phyloP scores from a whole-genome alignment of 2,797 vertebrate species.

The Anas flavirostris region DNA sequence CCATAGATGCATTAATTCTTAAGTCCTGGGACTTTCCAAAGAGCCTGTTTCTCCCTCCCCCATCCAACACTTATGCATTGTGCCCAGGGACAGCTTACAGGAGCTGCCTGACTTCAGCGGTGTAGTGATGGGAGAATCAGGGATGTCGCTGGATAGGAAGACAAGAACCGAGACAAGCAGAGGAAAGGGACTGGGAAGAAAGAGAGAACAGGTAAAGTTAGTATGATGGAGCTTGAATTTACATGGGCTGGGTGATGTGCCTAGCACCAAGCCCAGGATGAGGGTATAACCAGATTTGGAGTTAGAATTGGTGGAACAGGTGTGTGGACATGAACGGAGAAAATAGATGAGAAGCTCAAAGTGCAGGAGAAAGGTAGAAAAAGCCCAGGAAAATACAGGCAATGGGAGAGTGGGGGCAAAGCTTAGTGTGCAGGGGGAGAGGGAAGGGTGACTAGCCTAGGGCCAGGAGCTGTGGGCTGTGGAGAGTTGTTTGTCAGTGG shows the following conservation, averaged over 20 bases:
- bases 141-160: not conserved
- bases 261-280: not conserved
- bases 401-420: not conserved
- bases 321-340: not conserved
- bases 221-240: not conserved
- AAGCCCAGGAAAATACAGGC: not conserved
- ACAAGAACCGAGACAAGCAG: not conserved
- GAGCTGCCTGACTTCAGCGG: not conserved
- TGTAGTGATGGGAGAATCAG: not conserved
- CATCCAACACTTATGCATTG: not conserved
- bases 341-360: not conserved
- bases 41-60: not conserved
- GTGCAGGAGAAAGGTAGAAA: not conserved
- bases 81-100: not conserved
- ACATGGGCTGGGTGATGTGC: not conserved
- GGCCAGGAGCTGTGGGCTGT: not conserved
- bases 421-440: fast-evolving
- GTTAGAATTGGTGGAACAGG: not conserved
- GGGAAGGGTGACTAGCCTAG: not conserved
- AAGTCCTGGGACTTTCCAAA: not conserved
- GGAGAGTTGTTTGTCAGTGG: not conserved
- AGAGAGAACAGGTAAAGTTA: not conserved
- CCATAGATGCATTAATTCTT: not conserved
- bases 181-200: not conserved
- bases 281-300: not conserved